phyloP scores from a whole-genome alignment of 2,888 invertebrate species.

The Ommatoiulus sabulosus region DNA sequence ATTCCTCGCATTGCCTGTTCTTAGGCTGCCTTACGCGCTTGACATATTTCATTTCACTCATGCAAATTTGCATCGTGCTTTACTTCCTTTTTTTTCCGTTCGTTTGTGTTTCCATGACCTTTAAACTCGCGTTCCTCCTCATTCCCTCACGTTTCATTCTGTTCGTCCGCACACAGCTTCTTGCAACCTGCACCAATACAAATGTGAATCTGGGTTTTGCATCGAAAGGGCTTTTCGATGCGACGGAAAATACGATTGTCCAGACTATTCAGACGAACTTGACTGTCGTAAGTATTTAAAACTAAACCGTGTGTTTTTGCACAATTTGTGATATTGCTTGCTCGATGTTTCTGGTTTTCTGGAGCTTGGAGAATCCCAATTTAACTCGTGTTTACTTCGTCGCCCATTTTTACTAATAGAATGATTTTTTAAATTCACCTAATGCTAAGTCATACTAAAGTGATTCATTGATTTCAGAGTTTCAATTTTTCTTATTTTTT shows the following conservation, averaged over 20 bases:
- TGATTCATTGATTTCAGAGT: too few species aligned
- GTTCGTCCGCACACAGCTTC: constrained; percentile 26
- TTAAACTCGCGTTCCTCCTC: background rate
- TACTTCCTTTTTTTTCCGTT: background rate
- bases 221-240: constrained; percentile 65
- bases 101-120: background rate
- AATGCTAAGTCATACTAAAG: too few species aligned
- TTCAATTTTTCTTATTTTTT: too few species aligned
- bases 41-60: background rate
- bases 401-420: too few species aligned
- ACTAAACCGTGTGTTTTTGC: constrained; percentile 22
- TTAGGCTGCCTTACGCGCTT: background rate
- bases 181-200: constrained; percentile 67
- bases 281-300: constrained; percentile 65
- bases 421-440: too few species aligned
- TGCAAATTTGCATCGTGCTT: background rate
- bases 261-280: constrained; percentile 67
- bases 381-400: too few species aligned
- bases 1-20: background rate
- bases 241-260: constrained; percentile 65
- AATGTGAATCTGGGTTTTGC: constrained; percentile 66
- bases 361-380: too few species aligned
- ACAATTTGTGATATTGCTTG: constrained; percentile 1
- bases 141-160: constrained; percentile 47
- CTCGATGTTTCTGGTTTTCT: background rate